A percentile compares a stretch with the other conserved stretches of the same genome.
phyloP scores from a whole-genome alignment of 2,888 invertebrate species.

The Tipula confusa region DNA sequence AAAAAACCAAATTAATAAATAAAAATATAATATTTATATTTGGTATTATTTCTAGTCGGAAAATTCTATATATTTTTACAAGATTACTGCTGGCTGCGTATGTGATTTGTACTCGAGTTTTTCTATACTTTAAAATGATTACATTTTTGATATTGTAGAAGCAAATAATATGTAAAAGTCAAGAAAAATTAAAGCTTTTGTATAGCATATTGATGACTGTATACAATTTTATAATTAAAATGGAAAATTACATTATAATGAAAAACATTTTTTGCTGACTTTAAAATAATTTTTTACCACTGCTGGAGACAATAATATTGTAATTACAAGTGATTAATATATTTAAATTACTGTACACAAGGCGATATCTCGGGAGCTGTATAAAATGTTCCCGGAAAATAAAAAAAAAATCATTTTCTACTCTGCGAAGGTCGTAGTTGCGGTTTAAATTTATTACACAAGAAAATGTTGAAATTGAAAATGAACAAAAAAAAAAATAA shows the following conservation, averaged over 20 bases:
- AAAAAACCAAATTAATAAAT: not conserved
- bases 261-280: not conserved
- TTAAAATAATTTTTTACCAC: not conserved
- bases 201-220: not conserved
- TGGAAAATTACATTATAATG: not conserved
- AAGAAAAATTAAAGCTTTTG: not conserved
- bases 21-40: not conserved
- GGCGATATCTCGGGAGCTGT: not conserved
- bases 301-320: not conserved
- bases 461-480: slow-evolving; percentile 17
- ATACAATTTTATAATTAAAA: not conserved
- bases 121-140: not conserved
- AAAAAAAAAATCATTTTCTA: not conserved
- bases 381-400: not conserved
- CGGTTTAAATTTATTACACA: slow-evolving; percentile 12
- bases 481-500: not conserved
- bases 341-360: not conserved
- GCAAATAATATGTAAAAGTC: too few relatives aligned
- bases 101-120: not conserved
- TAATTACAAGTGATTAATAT: not conserved
- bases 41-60: not conserved
- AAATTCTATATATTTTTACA: not conserved
- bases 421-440: not conserved
- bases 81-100: not conserved
- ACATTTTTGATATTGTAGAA: not conserved